Evolutionary conservation across 1,140 invertebrate species (phyloP).

Genomic region (Zaprionus gabonicus): DNA sequence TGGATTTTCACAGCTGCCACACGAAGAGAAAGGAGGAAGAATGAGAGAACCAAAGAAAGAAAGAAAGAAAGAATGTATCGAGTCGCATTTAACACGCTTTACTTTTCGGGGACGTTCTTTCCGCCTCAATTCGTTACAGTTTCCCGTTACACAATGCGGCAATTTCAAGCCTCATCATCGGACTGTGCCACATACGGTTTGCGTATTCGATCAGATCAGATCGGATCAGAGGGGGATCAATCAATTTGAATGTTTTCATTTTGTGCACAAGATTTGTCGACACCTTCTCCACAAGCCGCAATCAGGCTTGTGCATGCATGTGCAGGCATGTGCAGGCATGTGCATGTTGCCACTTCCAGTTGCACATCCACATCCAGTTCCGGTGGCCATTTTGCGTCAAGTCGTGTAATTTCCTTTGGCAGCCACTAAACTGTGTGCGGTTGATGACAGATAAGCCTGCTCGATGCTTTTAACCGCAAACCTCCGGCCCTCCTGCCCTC

Average conservation of each 20-base stretch:
- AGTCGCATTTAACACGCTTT: slow-evolving; percentile 69
- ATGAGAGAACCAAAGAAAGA: not conserved
- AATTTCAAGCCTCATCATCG: slow-evolving; percentile 77
- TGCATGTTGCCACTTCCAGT: not conserved
- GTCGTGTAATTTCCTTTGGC: slow-evolving; percentile 71
- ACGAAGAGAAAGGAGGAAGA: slow-evolving; percentile 18
- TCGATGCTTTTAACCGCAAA: slow-evolving; percentile 39
- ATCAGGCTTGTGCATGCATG: not conserved
- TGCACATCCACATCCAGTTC: slow-evolving; percentile 45
- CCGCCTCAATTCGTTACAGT: slow-evolving; percentile 45
- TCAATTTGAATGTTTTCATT: slow-evolving; percentile 35
- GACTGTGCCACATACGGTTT: not conserved
- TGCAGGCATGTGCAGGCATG: not conserved
- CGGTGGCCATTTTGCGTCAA: slow-evolving; percentile 72
- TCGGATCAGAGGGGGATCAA: not conserved
- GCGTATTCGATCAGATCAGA: not conserved
- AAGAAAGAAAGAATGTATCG: too few species aligned
- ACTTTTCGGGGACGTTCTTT: slow-evolving; percentile 23
- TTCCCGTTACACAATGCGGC: slow-evolving; percentile 7
- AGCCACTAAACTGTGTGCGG: slow-evolving; percentile 78
- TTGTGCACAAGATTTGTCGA: slow-evolving; percentile 24
- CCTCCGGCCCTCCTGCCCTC: slow-evolving; percentile 22
- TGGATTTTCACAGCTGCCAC: slow-evolving; percentile 80
- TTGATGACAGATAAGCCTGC: slow-evolving; percentile 74
- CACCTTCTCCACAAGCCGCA: slow-evolving; percentile 47